Percentiles rank a stretch among this genome's conserved stretches.
phyloP scores from a whole-genome alignment of 2,797 vertebrate genomes.

The Forpus xanthops region DNA sequence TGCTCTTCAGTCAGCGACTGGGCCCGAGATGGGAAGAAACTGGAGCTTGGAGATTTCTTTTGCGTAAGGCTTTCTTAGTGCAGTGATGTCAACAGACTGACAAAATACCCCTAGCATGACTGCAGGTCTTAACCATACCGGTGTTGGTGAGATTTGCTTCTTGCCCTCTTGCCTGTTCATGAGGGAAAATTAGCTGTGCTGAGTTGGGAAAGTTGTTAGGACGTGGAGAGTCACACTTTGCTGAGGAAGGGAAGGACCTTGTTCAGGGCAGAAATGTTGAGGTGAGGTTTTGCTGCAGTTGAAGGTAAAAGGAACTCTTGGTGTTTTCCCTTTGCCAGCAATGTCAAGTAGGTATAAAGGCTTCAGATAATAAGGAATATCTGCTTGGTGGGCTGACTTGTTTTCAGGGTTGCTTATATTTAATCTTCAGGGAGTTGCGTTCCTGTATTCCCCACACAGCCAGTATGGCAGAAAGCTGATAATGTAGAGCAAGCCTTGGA shows the following conservation, averaged over 20 bases:
- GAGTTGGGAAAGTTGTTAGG: background rate
- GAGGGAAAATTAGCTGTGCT: background rate
- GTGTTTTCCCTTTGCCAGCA: background rate
- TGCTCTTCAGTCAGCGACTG: background rate
- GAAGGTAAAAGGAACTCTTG: background rate
- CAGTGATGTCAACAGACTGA: background rate
- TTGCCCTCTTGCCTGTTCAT: background rate
- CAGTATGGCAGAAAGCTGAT: background rate
- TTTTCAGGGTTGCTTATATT: background rate
- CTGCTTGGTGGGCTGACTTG: background rate
- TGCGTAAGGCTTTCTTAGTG: background rate
- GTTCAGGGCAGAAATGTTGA: background rate
- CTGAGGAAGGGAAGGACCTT: background rate
- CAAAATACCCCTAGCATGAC: background rate
- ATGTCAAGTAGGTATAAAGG: background rate
- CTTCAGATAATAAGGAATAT: background rate
- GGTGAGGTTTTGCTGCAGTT: background rate
- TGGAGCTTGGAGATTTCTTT: background rate
- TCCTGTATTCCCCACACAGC: accelerated
- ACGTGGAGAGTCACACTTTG: background rate
- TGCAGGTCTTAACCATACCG: background rate
- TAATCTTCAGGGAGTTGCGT: background rate
- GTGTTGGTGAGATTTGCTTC: background rate
- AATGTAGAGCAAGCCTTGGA: background rate
- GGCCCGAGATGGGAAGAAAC: background rate